Conservation (phyloP, 2,113 vertebrate genomes). For the Rhynchopsitta pachyrhyncha region DNA sequence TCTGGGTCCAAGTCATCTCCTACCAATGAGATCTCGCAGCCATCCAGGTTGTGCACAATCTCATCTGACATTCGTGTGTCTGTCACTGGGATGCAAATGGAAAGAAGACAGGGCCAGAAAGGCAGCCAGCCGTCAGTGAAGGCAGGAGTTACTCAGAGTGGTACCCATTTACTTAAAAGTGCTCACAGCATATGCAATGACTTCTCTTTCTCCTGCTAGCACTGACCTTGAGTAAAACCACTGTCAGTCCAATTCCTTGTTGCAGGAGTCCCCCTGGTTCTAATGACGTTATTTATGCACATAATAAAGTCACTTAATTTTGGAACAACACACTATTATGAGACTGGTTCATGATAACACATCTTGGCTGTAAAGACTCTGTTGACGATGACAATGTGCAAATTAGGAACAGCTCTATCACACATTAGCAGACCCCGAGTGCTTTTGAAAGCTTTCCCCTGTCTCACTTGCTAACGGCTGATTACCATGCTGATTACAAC, state of each 20-base stretch:
- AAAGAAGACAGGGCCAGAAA: not conserved
- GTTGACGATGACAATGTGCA: not conserved
- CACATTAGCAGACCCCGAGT: not conserved
- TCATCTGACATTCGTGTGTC: constrained; percentile 91
- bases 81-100: constrained; percentile 57
- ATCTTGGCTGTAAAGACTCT: constrained; percentile 16
- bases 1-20: constrained; percentile 93
- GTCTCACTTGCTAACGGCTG: not conserved
- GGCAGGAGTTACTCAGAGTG: not conserved
- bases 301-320: constrained; percentile 23
- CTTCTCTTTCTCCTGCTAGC: not conserved
- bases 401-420: not conserved
- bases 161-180: not conserved
- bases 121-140: not conserved
- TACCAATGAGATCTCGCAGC: constrained; percentile 92
- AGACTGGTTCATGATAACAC: not conserved
- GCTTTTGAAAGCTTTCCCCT: not conserved
- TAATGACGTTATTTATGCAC: constrained; percentile 7
- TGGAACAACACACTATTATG: not conserved
- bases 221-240: constrained; percentile 4
- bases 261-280: not conserved
- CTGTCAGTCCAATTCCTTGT: not conserved
- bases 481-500: not conserved
- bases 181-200: not conserved
- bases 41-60: constrained; percentile 94